Evolutionary conservation across 2,888 invertebrate genomes (phyloP), one percentile per base, ranked within the genome.

Genomic region (Apamea monoglypha): DNA sequence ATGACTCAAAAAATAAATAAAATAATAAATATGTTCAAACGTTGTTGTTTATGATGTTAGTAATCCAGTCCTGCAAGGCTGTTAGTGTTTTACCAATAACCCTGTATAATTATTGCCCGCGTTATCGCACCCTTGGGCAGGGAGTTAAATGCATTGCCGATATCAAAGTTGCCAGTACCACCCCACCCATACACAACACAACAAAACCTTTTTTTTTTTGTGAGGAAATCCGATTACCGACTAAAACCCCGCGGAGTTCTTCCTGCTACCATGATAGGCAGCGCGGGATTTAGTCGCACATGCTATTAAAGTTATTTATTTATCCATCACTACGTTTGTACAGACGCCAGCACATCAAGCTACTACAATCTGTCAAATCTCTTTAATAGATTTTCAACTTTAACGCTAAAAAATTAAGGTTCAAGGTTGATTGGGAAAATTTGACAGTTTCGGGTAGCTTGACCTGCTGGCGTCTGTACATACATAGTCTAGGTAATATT

Each of bases 81-180:
- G 40, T 40, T 6, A 40, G 40, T 40, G 40, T 40, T 40, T 40
- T 40, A 40, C 40, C 7, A 40, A 40, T 40, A 40, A 40, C 47
- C 47, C 47, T 5, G 47, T 47, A 16, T 47, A 72, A 50, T 53
- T 29, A 36, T 50, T 53, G 21, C n/a, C 44, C n/a, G 5, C 25
- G 8, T 70, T 32, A 25, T 68, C 18, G 5, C 7, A 53, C 40
- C 18, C 7, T 12, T 5, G 12, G 3, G 14, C 10, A 53, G 16
- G 7, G 29, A 77, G 12, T 40, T 50, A 50, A 25, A 47, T 66
- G 21, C 3, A 14, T 68, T 32, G 36, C 63, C n/a, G 16, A 12
- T 64, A 32, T 64, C n/a, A 64, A 78, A 64, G 44, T 63, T 77
- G 50, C 50, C 7, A 50, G 25, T 16, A 32, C 69, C 18, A 21